Conservation (phyloP, 2,113 vertebrate species). For the Myiozetetes cayanensis region DNA sequence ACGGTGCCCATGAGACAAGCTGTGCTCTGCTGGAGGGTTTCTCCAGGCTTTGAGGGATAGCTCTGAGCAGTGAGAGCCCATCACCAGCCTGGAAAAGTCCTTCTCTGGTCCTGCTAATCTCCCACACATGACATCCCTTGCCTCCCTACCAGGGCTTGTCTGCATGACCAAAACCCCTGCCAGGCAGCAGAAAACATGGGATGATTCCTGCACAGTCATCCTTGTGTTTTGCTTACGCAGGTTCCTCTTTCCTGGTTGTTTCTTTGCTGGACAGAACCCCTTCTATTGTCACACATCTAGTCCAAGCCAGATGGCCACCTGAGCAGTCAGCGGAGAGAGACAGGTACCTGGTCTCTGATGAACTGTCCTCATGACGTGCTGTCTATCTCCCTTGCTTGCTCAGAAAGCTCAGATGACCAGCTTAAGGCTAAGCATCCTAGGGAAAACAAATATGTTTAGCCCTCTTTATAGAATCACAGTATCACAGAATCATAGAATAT, state of each 20-base stretch:
- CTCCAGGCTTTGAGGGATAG: not conserved
- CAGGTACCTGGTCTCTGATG: not conserved
- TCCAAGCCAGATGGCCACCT: not conserved
- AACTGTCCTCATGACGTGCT: not conserved
- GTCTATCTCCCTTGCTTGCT: not conserved
- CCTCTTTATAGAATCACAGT: not conserved
- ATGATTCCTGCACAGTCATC: not conserved
- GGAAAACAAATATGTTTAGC: not conserved
- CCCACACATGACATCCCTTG: fast-evolving
- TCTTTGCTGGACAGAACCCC: not conserved
- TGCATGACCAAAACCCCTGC: fast-evolving
- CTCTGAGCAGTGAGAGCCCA: fast-evolving
- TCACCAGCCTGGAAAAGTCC: not conserved
- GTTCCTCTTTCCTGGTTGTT: not conserved
- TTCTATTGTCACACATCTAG: fast-evolving
- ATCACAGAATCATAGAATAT: not conserved
- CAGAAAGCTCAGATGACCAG: not conserved
- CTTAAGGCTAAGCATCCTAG: not conserved
- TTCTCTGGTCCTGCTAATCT: not conserved
- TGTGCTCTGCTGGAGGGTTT: not conserved
- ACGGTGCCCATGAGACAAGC: not conserved
- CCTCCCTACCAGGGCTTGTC: not conserved
- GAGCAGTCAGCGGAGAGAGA: fast-evolving
- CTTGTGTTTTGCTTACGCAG: not conserved
- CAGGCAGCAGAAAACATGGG: not conserved